Evolutionary conservation across 30 jellyfish, hydroid and myxozoan species (phyloP).

Genomic region (Turritopsis dohrnii): DNA sequence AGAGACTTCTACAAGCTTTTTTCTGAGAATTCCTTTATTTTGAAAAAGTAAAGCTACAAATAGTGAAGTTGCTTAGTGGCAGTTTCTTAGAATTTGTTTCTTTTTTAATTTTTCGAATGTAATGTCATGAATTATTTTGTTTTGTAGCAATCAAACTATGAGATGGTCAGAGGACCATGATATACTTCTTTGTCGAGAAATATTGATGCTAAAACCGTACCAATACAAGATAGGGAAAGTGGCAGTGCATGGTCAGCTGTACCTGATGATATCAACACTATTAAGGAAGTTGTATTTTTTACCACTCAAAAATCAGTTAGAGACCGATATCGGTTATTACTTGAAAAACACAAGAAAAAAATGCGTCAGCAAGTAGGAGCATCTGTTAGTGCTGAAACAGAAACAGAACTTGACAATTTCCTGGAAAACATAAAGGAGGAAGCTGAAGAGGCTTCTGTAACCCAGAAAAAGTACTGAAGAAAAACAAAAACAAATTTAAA

Average conservation of each 20-base stretch:
- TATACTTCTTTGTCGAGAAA: no score
- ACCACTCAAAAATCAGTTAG: conserved; percentile 30
- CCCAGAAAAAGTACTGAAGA: background rate
- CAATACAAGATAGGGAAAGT: no score
- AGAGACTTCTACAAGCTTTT: background rate
- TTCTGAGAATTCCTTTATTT: background rate
- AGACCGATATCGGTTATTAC: background rate
- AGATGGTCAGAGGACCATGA: no score
- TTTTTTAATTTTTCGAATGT: no score
- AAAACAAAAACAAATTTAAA: background rate
- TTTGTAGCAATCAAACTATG: no score
- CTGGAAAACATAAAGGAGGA: conserved; percentile 22
- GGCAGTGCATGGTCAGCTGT: conserved; percentile 20
- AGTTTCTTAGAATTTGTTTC: background rate
- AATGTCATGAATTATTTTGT: no score
- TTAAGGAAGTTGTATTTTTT: background rate
- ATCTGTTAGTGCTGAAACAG: conserved; percentile 31
- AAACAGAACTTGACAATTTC: conserved; percentile 23
- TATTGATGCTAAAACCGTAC: no score
- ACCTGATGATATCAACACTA: conserved; percentile 11
- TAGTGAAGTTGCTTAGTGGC: background rate
- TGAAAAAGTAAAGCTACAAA: background rate
- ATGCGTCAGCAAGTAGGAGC: conserved; percentile 24
- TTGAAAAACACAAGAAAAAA: background rate
- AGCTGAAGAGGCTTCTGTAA: conserved; percentile 12